Evolutionary conservation across 2,113 vertebrate genomes (phyloP).

Genomic region (Emydura subglobosa): DNA sequence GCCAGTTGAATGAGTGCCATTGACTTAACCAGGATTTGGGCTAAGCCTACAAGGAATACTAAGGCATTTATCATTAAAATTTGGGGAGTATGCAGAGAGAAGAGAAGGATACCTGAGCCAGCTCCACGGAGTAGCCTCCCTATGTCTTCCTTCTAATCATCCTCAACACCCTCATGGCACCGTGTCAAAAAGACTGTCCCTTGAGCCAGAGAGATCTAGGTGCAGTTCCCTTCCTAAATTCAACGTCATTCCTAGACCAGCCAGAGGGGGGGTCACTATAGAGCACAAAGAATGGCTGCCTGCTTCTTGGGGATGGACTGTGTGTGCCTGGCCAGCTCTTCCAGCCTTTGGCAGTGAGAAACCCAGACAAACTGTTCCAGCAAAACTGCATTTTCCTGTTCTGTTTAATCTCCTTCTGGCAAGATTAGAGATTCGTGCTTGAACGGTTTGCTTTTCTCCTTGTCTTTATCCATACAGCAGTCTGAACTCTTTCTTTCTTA

Average conservation of each 20-base stretch:
- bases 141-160: background rate
- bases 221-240: background rate
- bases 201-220: background rate
- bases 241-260: background rate
- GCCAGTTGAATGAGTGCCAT: background rate
- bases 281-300: background rate
- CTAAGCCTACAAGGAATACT: background rate
- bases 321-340: background rate
- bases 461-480: constrained; percentile 41
- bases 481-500: constrained; percentile 45
- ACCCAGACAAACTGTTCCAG: background rate
- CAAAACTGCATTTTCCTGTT: constrained; percentile 25
- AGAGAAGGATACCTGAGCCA: background rate
- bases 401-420: background rate
- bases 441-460: constrained; percentile 55
- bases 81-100: background rate
- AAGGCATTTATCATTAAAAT: background rate
- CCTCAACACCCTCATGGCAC: background rate
- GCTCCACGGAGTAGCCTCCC: background rate
- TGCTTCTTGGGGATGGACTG: background rate
- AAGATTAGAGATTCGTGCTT: constrained; percentile 22
- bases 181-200: background rate
- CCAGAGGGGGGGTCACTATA: background rate
- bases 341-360: background rate
- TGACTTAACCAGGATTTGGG: background rate